Evolutionary conservation across 2,888 invertebrate genomes (phyloP), one percentile per base, ranked within the genome.

Genomic region (Philonicus albiceps): DNA sequence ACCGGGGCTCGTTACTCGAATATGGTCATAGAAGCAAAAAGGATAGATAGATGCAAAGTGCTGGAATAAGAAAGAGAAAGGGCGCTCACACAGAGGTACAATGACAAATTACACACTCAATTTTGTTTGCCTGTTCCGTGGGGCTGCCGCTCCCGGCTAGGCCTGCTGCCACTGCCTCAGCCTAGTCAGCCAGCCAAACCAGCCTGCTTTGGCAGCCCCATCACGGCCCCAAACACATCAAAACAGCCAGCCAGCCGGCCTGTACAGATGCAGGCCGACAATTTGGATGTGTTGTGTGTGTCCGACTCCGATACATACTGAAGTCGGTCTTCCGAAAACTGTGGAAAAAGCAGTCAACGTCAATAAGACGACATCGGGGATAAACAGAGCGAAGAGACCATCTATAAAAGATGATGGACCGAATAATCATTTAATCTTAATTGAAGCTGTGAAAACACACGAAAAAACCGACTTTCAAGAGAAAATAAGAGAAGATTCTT

Each of bases 331-430:
- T 55, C 22, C 31, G 55, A 81, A 81, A 64, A 31, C 53, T 55
- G 55, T 55, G 27, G 49, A 78, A 81, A 81, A 81, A 55, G 81
- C 55, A 81, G 81, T 81, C 53, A 81, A 81, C 81, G 81, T 81
- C 81, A 81, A 81, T 53, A 81, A 81, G 64, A 81, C 81, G 81
- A 81, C 81, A 81, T 81, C 64, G 53, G 55, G 81, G 34, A 81
- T 81, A 81, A 81, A 81, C 81, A 81, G 55, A 49, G 80, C 27
- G 49, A 53, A 80, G 53, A 81, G 64, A 81, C 34, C 55, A 80
- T 49, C 22, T n/a, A 30, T 81, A 55, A 31, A 64, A 64, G 64
- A 81, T 55, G 81, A 81, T 81, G 81, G 64, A 64, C 81, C 81
- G 49, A 81, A 34, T 81, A 78, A 78, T 78, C 49, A 37, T 27